These are phyloP conservation scores for Willowsia nigromaculata DNA, from an alignment of 2,888 invertebrate species.

Conservation along the genomic window DNA sequence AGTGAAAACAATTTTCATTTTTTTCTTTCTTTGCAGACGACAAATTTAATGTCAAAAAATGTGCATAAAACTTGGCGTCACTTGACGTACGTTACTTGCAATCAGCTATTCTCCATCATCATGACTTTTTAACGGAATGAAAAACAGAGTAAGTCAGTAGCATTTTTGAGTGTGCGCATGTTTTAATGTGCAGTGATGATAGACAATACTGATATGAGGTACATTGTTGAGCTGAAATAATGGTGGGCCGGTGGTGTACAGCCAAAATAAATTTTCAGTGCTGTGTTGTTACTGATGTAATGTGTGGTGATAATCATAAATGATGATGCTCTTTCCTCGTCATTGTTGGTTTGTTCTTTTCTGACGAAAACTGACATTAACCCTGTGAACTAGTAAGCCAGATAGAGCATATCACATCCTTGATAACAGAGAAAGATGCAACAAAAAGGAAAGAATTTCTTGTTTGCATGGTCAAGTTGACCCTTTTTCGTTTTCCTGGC, in stretches of 20 bases:
- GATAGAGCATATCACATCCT: neutral
- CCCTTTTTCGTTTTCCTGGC: conserved; percentile 26
- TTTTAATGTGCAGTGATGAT: neutral
- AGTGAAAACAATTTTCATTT: conserved; percentile 51
- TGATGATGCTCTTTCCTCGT: neutral
- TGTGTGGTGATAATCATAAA: neutral
- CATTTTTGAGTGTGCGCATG: neutral
- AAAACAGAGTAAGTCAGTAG: conserved; percentile 48
- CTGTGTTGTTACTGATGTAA: neutral
- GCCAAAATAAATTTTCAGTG: neutral
- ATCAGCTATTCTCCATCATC: neutral
- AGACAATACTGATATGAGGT: conserved; percentile 3
- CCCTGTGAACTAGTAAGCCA: conserved; percentile 47
- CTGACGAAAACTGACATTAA: neutral
- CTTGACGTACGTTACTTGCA: neutral
- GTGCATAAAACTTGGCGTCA: neutral
- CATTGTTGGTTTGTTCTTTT: neutral
- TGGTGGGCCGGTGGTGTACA: too few species aligned
- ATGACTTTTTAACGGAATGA: conserved; percentile 14
- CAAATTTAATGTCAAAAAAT: neutral
- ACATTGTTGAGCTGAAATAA: neutral
- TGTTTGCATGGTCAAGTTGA: conserved; percentile 38
- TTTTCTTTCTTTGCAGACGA: neutral
- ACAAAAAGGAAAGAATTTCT: too few species aligned
- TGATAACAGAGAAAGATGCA: neutral